Evolutionary conservation across 2,113 vertebrate species (phyloP), one percentile per base, ranked within the genome.

Genomic region (Alaudala cheleensis): DNA sequence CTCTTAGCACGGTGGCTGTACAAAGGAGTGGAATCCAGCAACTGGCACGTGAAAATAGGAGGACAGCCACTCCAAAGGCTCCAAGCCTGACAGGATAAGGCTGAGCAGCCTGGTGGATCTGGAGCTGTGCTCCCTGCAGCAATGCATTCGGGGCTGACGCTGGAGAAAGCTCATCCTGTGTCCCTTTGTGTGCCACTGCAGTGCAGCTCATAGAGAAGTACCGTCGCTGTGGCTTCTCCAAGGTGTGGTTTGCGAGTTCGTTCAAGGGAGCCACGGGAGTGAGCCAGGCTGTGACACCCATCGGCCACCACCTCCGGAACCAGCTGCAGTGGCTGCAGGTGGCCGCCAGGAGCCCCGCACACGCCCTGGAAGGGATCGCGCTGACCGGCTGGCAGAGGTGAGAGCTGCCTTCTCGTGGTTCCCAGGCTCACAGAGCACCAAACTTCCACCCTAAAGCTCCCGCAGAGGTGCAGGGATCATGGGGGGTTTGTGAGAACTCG

Each of bases 331-430:
- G 99, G 99, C 97, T 99, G 71, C 94, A 98, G 88, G 99, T 99
- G 96, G 98, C 98, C 2, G 95, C 95, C n/a, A 92, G 90, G 6
- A 79, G 96, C 73, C 98, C 99, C 0, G 15, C 81, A 1, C 96
- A 85, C 4, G 17, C 33, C 10, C 96, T 99, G 8, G 97, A 97
- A 95, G 99, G 99, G 54, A 99, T 99, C 14, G 96, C 98, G 1
- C 96, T 99, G 81, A 99, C 99, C 0, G 99, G 99, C 95, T 99
- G 99, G 99, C 99, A 99, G 94, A 99, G 99, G 99, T 99, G 95
- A 97, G 84, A 65, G 0, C 25, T 5, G 26, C 82, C 33, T 50
- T 45, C 13, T 8, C 5, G 6, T 31, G 12, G 3, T 54, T 60
- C 49, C 16, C 2, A 11, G 50, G 79, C 10, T 57, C 29, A 56